These are phyloP conservation scores for Tachycineta bicolor DNA, from an alignment of 2,113 vertebrate genomes.

Conservation along the genomic window DNA sequence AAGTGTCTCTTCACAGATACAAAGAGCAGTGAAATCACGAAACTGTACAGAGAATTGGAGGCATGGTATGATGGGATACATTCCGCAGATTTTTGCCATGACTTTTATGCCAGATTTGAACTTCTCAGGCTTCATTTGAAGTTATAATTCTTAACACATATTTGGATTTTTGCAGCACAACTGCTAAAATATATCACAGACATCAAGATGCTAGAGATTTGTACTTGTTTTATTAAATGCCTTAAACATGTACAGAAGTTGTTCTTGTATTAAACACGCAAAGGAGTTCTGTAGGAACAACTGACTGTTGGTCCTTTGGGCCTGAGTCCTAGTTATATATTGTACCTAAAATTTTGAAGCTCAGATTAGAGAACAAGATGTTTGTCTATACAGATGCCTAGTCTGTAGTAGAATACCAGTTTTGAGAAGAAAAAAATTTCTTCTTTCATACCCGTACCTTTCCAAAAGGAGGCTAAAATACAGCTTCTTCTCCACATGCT, in stretches of 20 bases:
- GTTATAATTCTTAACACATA: neutral
- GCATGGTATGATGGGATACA: neutral
- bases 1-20: neutral
- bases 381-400: neutral
- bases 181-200: neutral
- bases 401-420: neutral
- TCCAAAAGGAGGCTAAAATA: neutral
- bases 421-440: neutral
- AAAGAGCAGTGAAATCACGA: neutral
- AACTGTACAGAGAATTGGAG: neutral
- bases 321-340: neutral
- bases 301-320: neutral
- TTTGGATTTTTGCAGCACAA: neutral
- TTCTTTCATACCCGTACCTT: neutral
- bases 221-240: neutral
- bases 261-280: neutral
- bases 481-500: neutral
- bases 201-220: neutral
- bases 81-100: neutral
- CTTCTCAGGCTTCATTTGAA: neutral
- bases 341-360: neutral
- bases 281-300: neutral
- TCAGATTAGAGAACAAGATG: neutral
- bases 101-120: neutral
- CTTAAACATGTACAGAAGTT: neutral